phyloP scores from a whole-genome alignment of 2,797 vertebrate species.

The Oryzias sinensis region DNA sequence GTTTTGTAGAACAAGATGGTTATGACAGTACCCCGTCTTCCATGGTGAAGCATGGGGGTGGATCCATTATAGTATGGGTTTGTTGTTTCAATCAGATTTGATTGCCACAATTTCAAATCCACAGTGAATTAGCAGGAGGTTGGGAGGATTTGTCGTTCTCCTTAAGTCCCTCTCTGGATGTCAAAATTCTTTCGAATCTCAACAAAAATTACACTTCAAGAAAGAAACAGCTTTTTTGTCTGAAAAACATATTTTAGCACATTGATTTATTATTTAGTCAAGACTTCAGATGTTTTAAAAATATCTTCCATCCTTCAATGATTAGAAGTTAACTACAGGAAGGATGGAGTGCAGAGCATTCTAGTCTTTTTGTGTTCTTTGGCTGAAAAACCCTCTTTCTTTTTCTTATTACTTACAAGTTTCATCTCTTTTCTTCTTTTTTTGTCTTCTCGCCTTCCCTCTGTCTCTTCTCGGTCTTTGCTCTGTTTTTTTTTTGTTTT shows the following conservation, averaged over 20 bases:
- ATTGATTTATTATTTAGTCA: background rate
- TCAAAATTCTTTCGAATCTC: background rate
- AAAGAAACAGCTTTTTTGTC: too few species aligned
- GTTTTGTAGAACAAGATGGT: too few species aligned
- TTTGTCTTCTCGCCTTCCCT: constrained; percentile 43
- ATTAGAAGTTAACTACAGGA: background rate
- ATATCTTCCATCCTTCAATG: constrained; percentile 3
- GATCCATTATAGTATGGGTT: background rate
- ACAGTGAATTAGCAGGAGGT: background rate
- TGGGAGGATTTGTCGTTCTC: background rate
- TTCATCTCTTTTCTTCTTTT: constrained; percentile 25
- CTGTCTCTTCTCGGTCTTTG: constrained; percentile 38
- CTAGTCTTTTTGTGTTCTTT: background rate
- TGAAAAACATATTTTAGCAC: too few species aligned
- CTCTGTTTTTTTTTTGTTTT: constrained; percentile 22
- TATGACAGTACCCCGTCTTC: background rate
- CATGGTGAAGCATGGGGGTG: background rate
- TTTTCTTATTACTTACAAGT: constrained; percentile 31
- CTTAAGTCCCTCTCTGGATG: background rate
- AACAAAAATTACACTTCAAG: background rate
- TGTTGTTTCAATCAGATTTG: background rate
- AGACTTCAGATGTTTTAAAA: background rate
- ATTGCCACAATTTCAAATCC: background rate
- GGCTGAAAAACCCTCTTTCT: constrained; percentile 1
- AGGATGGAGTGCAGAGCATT: background rate